phyloP scores from a whole-genome alignment of 2,888 invertebrate species.

The Melanostoma mellinum region DNA sequence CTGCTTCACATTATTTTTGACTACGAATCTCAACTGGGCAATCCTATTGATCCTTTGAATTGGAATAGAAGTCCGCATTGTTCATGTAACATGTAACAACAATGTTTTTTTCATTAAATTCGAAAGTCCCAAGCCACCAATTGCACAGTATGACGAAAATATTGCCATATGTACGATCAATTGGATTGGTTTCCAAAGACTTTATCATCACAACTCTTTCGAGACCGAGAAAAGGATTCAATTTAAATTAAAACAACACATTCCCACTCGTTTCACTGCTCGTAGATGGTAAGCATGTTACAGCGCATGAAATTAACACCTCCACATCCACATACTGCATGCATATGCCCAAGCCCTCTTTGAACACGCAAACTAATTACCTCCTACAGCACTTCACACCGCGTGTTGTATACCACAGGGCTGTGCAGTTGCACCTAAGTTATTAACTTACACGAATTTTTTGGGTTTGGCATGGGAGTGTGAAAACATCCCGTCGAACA shows the following conservation, averaged over 20 bases:
- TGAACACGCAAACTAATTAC: conserved; percentile 71
- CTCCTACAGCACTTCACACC: conserved; percentile 26
- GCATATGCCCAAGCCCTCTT: conserved; percentile 52
- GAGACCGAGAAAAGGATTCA: conserved; percentile 28
- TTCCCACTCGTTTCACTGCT: conserved; percentile 54
- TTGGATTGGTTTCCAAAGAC: conserved; percentile 44
- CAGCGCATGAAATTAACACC: conserved; percentile 76
- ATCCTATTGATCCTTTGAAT: too few relatives aligned
- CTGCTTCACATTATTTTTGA: too few relatives aligned
- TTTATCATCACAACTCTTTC: conserved; percentile 20
- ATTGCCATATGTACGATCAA: conserved; percentile 8
- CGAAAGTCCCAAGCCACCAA: too few relatives aligned
- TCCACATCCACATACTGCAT: conserved; percentile 31
- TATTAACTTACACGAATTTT: conserved; percentile 69
- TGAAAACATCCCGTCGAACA: conserved; percentile 69
- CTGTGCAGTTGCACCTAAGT: conserved; percentile 61
- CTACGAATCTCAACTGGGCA: too few relatives aligned
- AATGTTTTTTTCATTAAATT: too few relatives aligned
- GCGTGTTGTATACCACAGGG: conserved; percentile 38
- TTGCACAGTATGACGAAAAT: not conserved
- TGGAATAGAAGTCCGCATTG: too few relatives aligned
- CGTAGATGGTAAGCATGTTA: conserved; percentile 76
- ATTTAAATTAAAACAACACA: conserved; percentile 63
- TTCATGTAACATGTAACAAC: too few relatives aligned
- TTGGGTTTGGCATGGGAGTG: conserved; percentile 68